A percentile compares a stretch with the other conserved stretches of the same genome.
phyloP scores from a whole-genome alignment of 2,797 vertebrate species.

The Poecile montanus region DNA sequence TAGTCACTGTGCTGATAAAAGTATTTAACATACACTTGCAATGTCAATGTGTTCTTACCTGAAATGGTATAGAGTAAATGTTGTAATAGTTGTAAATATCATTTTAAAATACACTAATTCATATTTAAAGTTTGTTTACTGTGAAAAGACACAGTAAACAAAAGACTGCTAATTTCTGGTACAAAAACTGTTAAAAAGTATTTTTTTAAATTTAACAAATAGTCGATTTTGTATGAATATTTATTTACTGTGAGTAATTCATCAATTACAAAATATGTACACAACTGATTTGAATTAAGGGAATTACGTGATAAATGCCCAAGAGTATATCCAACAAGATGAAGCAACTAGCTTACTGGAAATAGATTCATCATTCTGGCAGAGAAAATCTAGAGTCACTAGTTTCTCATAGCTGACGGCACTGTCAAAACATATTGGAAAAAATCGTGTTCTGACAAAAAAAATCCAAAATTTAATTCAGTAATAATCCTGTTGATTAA shows the following conservation, averaged over 20 bases:
- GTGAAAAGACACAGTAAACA: background rate
- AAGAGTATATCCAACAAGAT: slow-evolving; percentile 57
- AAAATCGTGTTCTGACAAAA: slow-evolving; percentile 18
- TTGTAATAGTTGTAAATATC: background rate
- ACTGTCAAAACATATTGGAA: slow-evolving; percentile 26
- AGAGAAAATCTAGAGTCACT: slow-evolving; percentile 45
- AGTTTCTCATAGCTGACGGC: slow-evolving; percentile 43
- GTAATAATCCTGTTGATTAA: slow-evolving; percentile 5
- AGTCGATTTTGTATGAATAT: background rate
- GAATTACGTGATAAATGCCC: slow-evolving; percentile 67
- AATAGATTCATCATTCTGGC: slow-evolving; percentile 66
- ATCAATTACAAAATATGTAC: slow-evolving; percentile 71
- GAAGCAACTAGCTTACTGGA: slow-evolving; percentile 72
- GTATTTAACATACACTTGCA: background rate
- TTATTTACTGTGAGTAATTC: slow-evolving; percentile 39
- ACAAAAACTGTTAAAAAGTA: background rate
- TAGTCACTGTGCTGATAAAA: slow-evolving; percentile 28
- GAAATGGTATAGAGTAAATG: background rate
- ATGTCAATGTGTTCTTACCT: background rate
- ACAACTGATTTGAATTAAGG: slow-evolving; percentile 72
- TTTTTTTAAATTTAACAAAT: background rate
- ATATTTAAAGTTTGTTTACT: background rate
- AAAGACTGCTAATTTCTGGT: background rate
- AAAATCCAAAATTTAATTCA: background rate
- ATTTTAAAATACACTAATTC: background rate